Percentiles rank a stretch among this genome's conserved stretches.
phyloP scores from a whole-genome alignment of 2,113 vertebrate species.

The Coreoperca whiteheadi region DNA sequence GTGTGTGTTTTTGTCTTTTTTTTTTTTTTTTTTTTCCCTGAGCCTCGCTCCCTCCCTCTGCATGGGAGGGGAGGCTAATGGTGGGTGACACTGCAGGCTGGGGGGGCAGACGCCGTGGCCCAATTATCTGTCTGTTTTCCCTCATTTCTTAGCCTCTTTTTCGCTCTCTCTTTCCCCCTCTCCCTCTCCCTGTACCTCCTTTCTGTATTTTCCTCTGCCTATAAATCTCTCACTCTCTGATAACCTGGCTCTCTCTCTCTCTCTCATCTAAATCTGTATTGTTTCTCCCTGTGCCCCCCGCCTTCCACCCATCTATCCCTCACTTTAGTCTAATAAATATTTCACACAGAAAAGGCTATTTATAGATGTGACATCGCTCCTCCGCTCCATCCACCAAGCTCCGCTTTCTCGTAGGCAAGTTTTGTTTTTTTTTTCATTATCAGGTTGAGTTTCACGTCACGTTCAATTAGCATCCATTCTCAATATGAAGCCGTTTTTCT shows the following conservation, averaged over 20 bases:
- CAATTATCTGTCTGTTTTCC: slow-evolving; percentile 36
- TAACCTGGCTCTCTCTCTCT: background rate
- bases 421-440: slow-evolving; percentile 14
- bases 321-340: slow-evolving; percentile 70
- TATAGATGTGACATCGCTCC: slow-evolving; percentile 47
- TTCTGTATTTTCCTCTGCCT: background rate
- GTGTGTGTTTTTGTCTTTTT: slow-evolving; percentile 8
- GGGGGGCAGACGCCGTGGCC: slow-evolving; percentile 25
- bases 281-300: background rate
- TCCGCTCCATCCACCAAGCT: slow-evolving; percentile 44
- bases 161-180: background rate
- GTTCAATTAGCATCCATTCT: slow-evolving; percentile 22
- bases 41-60: background rate
- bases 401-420: slow-evolving; percentile 37
- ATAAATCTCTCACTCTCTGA: background rate
- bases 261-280: background rate
- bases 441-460: slow-evolving; percentile 44
- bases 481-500: background rate
- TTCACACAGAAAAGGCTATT: slow-evolving; percentile 66
- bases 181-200: background rate
- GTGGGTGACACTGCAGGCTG: slow-evolving; percentile 37
- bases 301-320: slow-evolving; percentile 14
- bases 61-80: slow-evolving; percentile 48
- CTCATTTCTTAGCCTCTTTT: background rate
- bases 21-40: slow-evolving; percentile 2